phyloP scores from a whole-genome alignment of 1,140 invertebrate genomes.

The Penaeus chinensis region DNA sequence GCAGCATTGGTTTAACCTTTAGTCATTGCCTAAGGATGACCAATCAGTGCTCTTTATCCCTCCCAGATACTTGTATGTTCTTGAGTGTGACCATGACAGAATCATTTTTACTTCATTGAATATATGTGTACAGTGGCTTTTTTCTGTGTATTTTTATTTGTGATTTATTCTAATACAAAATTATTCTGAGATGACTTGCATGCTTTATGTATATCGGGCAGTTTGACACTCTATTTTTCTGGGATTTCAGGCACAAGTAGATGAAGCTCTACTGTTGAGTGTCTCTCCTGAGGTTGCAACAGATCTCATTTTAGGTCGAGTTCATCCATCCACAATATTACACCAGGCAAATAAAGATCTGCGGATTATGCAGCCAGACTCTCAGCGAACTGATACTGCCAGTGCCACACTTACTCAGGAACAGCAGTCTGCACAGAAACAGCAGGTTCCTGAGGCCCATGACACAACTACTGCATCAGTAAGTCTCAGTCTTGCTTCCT shows the following conservation, averaged over 20 bases:
- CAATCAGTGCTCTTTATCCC: no score
- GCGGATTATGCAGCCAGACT: not conserved
- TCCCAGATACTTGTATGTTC: no score
- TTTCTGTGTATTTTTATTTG: not conserved
- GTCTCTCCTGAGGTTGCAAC: constrained; percentile 46
- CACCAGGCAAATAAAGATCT: not conserved
- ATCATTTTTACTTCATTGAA: no score
- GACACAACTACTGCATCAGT: constrained; percentile 44
- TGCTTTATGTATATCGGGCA: not conserved
- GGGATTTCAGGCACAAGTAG: constrained; percentile 35
- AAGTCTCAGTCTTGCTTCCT: constrained; percentile 41
- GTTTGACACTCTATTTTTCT: not conserved
- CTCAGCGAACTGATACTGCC: constrained; percentile 20
- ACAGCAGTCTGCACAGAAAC: not conserved
- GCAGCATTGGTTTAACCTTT: no score
- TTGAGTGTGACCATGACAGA: no score
- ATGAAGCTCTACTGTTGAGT: constrained; percentile 42
- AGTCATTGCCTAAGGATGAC: no score
- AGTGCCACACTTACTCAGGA: not conserved
- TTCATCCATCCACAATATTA: constrained; percentile 37
- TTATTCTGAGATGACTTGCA: not conserved
- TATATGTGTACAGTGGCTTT: no score
- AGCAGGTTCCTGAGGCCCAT: constrained; percentile 8
- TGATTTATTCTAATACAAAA: not conserved
- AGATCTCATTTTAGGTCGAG: constrained; percentile 35